Conservation (phyloP, 2,113 vertebrate species). For the Centrocercus urophasianus region DNA sequence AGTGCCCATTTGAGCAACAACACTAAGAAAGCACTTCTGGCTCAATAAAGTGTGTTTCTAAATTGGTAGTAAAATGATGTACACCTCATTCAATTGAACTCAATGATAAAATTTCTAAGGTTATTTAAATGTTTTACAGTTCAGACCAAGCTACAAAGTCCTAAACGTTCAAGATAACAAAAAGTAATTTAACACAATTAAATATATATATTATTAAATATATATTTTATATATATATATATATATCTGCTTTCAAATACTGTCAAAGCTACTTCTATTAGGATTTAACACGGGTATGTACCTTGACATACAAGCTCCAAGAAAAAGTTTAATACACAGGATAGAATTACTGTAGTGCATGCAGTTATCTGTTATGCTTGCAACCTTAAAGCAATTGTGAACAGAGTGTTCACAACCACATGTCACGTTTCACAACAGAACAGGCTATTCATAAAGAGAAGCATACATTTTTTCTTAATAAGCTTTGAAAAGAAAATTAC, state of each 20-base stretch:
- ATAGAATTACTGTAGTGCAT: background rate
- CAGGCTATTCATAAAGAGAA: background rate
- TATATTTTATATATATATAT: no score
- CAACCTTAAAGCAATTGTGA: background rate
- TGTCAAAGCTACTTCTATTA: background rate
- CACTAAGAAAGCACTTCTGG: background rate
- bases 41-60: background rate
- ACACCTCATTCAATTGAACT: background rate
- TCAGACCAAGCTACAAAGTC: background rate
- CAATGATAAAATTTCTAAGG: background rate
- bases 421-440: background rate
- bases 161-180: no score
- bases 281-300: background rate
- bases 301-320: background rate
- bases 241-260: background rate
- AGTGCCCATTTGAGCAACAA: background rate
- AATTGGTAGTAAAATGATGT: background rate
- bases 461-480: background rate
- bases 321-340: background rate
- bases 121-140: background rate
- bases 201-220: background rate
- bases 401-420: background rate
- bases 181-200: background rate
- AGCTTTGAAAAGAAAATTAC: background rate
- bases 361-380: background rate